Base-by-base conservation (phyloP, 2,888 invertebrate species). In the Latrodectus elegans region DNA sequence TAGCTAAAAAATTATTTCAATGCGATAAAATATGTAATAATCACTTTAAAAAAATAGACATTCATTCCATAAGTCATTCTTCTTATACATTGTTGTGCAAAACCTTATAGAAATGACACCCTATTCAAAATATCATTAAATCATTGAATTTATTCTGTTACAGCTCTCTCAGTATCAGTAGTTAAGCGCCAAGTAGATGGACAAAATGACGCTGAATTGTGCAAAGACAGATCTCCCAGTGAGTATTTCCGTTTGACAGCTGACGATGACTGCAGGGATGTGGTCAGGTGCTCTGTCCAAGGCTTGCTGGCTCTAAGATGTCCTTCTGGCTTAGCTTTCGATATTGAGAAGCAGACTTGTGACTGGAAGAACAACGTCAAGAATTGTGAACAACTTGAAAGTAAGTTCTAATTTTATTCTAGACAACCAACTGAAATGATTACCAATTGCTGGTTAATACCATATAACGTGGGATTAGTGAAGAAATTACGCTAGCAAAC, bases 301-400 rank as follows among this genome's bases (percentile, higher is more conserved):
- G 93, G 97, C 93, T 94, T 97, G 93, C 97, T 97, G 91, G 95
- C 96, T 90, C 96, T 97, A 92, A 94, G 95, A 92, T 97, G 97
- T 93, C 97, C 97, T 91, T 95, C 94, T 92, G 96, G 97, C 93
- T 94, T 97, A 92, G 96, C 96, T 92, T 97, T 97, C 94, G 97
- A 97, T 95, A 96, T 97, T 93, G 95, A 96, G 93, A 95, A 96
- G 92, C 97, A 97, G 94, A 97, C 97, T 92, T 97, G 97, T 94
- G 97, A 97, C 94, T 97, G 97, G 97, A 97, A 96, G 95, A 95
- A 96, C 92, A 95, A 97, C 94, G 97, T 97, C 94, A 96, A 96
- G 95, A 97, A 97, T 95, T 97, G 97, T 95, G 95, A 97, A 94
- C 94, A 95, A 93, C 91, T 95, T 94, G 97, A 97, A 95, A 97